Evolutionary conservation across 2,797 vertebrate genomes (phyloP).

Genomic region (Coilia nasus): DNA sequence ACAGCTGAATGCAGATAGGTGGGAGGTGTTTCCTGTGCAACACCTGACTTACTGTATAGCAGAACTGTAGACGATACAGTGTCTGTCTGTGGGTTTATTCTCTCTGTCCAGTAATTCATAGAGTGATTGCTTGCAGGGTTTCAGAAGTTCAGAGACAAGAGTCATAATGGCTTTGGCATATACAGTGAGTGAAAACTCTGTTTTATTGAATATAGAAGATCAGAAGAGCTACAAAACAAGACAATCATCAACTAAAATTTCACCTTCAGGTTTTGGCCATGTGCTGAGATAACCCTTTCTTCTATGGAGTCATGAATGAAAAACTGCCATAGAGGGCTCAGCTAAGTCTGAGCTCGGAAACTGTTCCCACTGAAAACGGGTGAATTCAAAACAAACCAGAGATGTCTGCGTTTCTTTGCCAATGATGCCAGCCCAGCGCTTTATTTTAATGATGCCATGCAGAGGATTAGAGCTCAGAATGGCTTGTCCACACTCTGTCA

Average conservation of each 20-base stretch:
- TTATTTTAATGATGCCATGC: conserved; percentile 21
- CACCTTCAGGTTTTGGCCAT: not conserved
- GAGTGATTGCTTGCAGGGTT: not conserved
- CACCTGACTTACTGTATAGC: not conserved
- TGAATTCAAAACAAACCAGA: not conserved
- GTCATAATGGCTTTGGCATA: not conserved
- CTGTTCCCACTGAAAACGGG: not conserved
- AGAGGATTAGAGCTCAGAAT: conserved; percentile 25
- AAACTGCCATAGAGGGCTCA: not conserved
- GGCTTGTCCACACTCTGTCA: conserved; percentile 46
- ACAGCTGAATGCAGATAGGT: not conserved
- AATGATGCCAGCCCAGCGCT: not conserved
- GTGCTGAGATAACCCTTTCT: not conserved
- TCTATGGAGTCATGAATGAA: not conserved
- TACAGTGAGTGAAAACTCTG: not conserved
- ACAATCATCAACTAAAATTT: not conserved
- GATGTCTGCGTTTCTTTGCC: not conserved
- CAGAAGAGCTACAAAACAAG: not conserved
- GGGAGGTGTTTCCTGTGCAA: not conserved
- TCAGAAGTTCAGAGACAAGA: not conserved
- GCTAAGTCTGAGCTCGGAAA: not conserved
- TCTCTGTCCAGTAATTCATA: not conserved
- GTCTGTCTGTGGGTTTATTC: not conserved
- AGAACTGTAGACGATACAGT: not conserved
- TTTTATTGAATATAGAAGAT: not conserved